Percentiles rank a stretch among this genome's conserved stretches.
Evolutionary conservation across 2,113 vertebrate genomes (phyloP).

Genomic region (Barnardius zonarius): DNA sequence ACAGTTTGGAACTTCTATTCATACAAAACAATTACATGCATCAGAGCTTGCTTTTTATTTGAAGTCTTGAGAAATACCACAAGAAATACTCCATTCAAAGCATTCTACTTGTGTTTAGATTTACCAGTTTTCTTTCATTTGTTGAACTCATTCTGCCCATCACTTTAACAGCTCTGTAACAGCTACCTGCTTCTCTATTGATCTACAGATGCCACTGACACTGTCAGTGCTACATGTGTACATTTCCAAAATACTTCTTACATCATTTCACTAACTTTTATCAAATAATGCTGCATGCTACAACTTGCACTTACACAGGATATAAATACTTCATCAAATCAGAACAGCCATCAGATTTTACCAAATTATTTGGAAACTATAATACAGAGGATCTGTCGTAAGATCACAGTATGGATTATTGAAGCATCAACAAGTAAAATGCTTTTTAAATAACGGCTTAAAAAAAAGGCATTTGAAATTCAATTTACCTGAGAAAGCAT

Average conservation of each 20-base stretch:
- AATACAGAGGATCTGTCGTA: neutral
- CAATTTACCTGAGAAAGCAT: conserved; percentile 91
- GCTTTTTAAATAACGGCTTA: neutral
- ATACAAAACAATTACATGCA: neutral
- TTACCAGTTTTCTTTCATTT: neutral
- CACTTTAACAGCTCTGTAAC: neutral
- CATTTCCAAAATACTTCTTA: neutral
- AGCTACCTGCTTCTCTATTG: neutral
- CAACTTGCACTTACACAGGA: neutral
- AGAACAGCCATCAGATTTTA: neutral
- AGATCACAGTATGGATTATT: neutral
- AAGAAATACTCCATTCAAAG: neutral
- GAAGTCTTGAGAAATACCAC: neutral
- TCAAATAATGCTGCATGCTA: neutral
- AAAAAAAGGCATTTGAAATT: neutral
- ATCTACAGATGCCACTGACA: neutral
- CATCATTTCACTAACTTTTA: neutral
- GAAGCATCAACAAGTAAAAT: neutral
- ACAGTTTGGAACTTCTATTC: neutral
- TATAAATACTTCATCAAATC: neutral
- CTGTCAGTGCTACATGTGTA: neutral
- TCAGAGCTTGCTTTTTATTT: neutral
- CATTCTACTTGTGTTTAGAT: neutral
- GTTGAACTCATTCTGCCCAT: neutral
- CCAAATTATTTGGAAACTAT: neutral